These are phyloP conservation scores for Hydroisotoma schaefferi DNA, from an alignment of 2,888 invertebrate genomes.

Conservation along the genomic window DNA sequence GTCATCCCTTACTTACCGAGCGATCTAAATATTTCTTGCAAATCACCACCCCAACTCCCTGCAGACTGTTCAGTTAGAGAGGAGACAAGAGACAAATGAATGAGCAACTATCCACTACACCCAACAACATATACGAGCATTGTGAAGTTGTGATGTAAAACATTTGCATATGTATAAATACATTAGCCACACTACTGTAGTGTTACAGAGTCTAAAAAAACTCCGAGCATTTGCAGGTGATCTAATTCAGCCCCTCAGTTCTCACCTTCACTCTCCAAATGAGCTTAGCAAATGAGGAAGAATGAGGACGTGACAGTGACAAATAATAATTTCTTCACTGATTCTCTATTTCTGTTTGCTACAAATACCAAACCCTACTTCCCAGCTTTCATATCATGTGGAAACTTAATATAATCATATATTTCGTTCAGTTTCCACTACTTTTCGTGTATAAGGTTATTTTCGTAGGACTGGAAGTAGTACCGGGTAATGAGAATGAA, in stretches of 20 bases:
- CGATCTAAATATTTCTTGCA: constrained; percentile 21
- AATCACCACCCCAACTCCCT: constrained; percentile 20
- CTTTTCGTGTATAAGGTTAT: too few species aligned
- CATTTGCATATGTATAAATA: not conserved
- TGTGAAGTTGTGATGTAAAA: too few species aligned
- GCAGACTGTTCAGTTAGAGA: too few species aligned
- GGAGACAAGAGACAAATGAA: too few species aligned
- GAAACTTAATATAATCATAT: too few species aligned
- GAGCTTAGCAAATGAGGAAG: constrained; percentile 15
- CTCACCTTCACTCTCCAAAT: constrained; percentile 18
- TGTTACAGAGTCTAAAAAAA: too few species aligned
- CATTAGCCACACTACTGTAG: not conserved
- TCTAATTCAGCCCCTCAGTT: constrained; percentile 7
- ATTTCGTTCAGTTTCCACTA: too few species aligned
- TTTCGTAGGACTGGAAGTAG: too few species aligned
- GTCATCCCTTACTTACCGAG: constrained; percentile 11
- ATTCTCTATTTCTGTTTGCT: not conserved
- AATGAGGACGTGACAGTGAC: constrained; percentile 34
- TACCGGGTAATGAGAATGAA: too few species aligned
- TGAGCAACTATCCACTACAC: too few species aligned
- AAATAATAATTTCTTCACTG: constrained; percentile 29
- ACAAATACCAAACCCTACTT: not conserved
- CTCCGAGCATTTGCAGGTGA: constrained; percentile 16
- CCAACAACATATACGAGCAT: too few species aligned
- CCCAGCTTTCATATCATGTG: too few species aligned